Percentiles rank a stretch among this genome's conserved stretches.
phyloP scores from a whole-genome alignment of 2,888 invertebrate genomes.

The Automeris io region DNA sequence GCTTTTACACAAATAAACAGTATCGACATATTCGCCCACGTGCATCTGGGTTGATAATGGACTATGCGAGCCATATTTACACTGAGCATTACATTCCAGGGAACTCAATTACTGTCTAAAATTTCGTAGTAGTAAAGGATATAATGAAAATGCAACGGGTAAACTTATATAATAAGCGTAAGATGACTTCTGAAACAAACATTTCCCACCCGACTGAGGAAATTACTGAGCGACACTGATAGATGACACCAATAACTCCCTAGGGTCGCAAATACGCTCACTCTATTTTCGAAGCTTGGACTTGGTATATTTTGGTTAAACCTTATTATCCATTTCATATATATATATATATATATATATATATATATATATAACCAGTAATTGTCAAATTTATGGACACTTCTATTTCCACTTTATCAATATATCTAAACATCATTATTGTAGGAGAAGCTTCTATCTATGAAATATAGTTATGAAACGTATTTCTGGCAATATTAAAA shows the following conservation, averaged over 20 bases:
- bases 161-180: constrained; percentile 43
- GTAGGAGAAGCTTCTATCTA: no score
- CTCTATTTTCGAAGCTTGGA: constrained; percentile 41
- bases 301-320: no score
- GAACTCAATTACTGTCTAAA: not conserved
- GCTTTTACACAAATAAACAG: constrained; percentile 15
- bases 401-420: no score
- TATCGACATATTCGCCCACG: constrained; percentile 18
- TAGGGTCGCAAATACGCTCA: constrained; percentile 41
- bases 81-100: not conserved
- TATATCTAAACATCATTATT: no score
- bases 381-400: not conserved
- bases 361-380: no score
- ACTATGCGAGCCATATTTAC: constrained; percentile 4
- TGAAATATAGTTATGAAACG: no score
- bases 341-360: no score
- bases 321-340: no score
- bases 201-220: constrained; percentile 51
- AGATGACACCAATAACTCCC: constrained; percentile 65
- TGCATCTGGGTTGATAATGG: constrained; percentile 20
- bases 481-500: no score
- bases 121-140: not conserved
- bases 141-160: constrained; percentile 25
- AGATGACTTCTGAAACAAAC: constrained; percentile 60
- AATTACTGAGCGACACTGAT: constrained; percentile 66